phyloP scores from a whole-genome alignment of 2,797 vertebrate genomes.

The Hybognathus amarus region DNA sequence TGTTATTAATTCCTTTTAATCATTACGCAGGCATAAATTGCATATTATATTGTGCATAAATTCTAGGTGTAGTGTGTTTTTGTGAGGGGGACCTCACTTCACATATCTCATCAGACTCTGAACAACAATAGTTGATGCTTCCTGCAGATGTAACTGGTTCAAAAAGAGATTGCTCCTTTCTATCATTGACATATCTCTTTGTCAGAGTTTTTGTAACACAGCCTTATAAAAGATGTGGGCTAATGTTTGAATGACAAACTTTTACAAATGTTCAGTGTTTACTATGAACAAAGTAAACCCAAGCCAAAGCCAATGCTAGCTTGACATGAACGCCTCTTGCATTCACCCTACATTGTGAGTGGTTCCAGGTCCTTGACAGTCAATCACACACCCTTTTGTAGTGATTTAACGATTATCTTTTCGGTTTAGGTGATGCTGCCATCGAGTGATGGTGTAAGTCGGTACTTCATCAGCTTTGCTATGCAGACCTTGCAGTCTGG shows the following conservation, averaged over 20 bases:
- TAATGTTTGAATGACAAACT: background rate
- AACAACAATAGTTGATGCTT: constrained; percentile 5
- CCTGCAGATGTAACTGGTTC: background rate
- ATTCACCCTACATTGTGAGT: background rate
- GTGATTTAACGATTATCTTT: background rate
- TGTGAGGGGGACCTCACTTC: background rate
- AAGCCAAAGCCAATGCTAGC: background rate
- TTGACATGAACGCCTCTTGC: background rate
- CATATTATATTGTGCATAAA: constrained; percentile 9
- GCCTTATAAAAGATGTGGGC: background rate
- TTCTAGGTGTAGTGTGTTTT: background rate
- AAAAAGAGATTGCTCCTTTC: background rate
- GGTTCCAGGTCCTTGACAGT: no score
- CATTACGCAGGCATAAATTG: background rate
- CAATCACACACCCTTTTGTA: background rate
- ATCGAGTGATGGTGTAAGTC: constrained; percentile 1
- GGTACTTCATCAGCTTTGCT: constrained; percentile 3
- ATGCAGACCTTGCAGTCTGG: constrained; percentile 3
- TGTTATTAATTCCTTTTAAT: constrained; percentile 10
- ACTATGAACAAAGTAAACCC: background rate
- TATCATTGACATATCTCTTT: constrained; percentile 4
- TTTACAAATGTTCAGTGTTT: background rate
- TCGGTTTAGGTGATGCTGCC: background rate
- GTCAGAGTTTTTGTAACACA: background rate
- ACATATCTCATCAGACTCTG: background rate